Base-by-base conservation (phyloP, 2,113 vertebrate genomes). In the Lophotis ruficrista region DNA sequence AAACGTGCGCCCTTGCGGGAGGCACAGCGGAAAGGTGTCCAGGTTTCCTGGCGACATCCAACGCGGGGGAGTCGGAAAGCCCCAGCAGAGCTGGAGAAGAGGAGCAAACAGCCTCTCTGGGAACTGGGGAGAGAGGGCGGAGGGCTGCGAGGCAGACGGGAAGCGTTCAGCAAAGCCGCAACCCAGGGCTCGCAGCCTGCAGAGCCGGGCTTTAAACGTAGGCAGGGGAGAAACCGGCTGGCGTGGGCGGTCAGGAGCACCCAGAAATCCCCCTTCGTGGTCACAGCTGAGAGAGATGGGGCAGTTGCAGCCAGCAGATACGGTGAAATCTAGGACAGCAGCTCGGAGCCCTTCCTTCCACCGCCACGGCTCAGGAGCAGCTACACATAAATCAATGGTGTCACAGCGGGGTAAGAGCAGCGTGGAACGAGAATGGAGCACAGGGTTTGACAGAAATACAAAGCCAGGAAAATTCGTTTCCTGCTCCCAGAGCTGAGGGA, bases 1-100 rank as follows among this genome's bases (percentile, higher is more conserved):
- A 62, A 65, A 81, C 48, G 4, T 37, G 60, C 90, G 94, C 92
- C 94, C 94, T 94, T 89, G 86, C 68, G 86, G 72, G 69, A 89
- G 69, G n/a, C 43, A 12, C 2, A n/a, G 90, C 45, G 14, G 12
- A 20, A 81, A 93, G 77, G 10, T 8, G 9, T 18, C 78, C 7
- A 14, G 45, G 38, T 90, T 93, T 94, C 57, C 61, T 7, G 20
- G 30, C 62, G 50, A 54, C 28, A 12, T n/a, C 47, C 70, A 90
- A 50, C 0, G 7, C 19, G 72, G 68, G 25, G 80, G 76, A 87
- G 83, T 37, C 48, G 64, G 88, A 60, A 70, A 70, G 68, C 43
- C 50, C 47, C 28, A 22, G 31, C 61, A 82, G 82, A 70, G 82
- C 73, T 64, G 86, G 64, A 69, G 79, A 27, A 66, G 81, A 24